Evolutionary conservation across 2,797 vertebrate genomes (phyloP), one percentile per base, ranked within the genome.

Genomic region (Coregonus ussuriensis): DNA sequence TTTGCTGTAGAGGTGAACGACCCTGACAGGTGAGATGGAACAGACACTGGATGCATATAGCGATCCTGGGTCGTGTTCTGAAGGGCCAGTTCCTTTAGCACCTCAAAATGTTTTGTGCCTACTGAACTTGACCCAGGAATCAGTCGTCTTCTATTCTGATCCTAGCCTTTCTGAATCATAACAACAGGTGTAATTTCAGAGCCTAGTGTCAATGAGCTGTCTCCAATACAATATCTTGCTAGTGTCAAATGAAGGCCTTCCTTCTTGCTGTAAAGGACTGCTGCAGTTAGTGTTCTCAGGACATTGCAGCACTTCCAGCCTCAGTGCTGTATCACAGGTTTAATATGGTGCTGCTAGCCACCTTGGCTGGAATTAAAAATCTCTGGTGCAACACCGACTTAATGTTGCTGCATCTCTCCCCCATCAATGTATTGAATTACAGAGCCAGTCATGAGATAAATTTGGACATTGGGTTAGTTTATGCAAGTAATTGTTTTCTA

Each of bases 1-100:
- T 99, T 99, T 93, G 96, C 97, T 1, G 97, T 99, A 77, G 98
- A 99, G 91, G 97, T 99, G 35, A 97, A 98, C 0, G 96, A 99
- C 87, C 97, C 98, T 5, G 95, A 95, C 83, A 98, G 96, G 98
- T 99, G 73, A 92, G 90, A 82, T 33, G 74, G 74, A 33, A 21
- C 63, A 79, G 83, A 56, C 1, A 37, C 72, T 79, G 82, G 0
- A 47, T 80, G 33, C 75, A 79, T 82, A 71, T 76, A 71, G 16
- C 4, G 37, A 70, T 56, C 54, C 18, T 18, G 54, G 54, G 41
- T 47, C 9, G 9, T 47, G 41, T 47, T 47, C 9, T 47, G 41
- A 11, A 47, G 41, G 9, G 41, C 9, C 41, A 47, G 41, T 3
- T 47, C 9, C 9, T 47, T 47, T 11, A 47, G 11, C 3, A 47